A percentile compares a stretch with the other conserved stretches of the same genome.
Evolutionary conservation across 2,797 vertebrate genomes (phyloP).

Genomic region (Pipistrellus kuhlii): DNA sequence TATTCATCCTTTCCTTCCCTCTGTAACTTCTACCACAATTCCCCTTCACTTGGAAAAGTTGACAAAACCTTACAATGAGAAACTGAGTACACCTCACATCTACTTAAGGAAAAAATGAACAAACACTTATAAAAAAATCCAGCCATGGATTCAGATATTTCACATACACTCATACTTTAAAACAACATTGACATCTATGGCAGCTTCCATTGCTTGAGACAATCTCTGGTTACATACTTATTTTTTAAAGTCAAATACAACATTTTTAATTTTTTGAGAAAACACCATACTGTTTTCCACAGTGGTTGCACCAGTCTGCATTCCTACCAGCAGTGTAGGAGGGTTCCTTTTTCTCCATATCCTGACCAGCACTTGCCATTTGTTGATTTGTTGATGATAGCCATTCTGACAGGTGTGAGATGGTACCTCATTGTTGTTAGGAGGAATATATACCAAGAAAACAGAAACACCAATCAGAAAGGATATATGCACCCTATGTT

Average conservation of each 20-base stretch:
- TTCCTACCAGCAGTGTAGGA: too few species aligned
- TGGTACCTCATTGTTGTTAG: too few species aligned
- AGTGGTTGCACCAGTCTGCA: too few species aligned
- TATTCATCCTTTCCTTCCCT: not conserved
- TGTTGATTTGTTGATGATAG: too few species aligned
- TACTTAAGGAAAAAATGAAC: not conserved
- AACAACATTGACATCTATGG: not conserved
- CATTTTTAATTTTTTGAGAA: too few species aligned
- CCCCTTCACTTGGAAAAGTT: not conserved
- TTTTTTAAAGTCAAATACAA: not conserved
- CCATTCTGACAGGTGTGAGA: too few species aligned
- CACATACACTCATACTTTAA: not conserved
- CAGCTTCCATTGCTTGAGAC: not conserved
- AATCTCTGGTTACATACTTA: not conserved
- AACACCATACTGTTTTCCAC: too few species aligned
- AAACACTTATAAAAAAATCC: not conserved
- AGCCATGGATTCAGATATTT: not conserved
- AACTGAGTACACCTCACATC: not conserved
- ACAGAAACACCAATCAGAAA: too few species aligned
- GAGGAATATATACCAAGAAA: too few species aligned
- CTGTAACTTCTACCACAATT: not conserved
- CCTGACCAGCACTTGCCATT: too few species aligned
- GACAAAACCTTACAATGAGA: not conserved
- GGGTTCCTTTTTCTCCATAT: too few species aligned
- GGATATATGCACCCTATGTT: too few species aligned